These are phyloP conservation scores for Cylas formicarius DNA, from an alignment of 1,140 invertebrate species.

Conservation along the genomic window DNA sequence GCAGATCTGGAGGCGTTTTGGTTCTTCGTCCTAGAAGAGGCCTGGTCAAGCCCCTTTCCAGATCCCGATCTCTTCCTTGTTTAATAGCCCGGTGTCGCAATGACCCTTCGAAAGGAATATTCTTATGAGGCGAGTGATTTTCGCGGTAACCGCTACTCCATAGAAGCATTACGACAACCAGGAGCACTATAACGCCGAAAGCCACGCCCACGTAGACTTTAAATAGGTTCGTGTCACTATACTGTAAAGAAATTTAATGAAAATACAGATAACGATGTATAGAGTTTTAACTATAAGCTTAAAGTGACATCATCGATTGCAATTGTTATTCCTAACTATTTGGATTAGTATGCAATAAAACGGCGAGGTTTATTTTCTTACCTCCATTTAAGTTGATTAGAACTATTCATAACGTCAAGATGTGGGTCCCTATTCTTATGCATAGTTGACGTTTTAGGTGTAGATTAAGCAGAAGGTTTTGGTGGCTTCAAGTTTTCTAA, in stretches of 20 bases:
- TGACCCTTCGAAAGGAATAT: slow-evolving; percentile 11
- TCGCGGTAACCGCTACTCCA: slow-evolving; percentile 18
- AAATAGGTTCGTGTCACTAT: slow-evolving; percentile 26
- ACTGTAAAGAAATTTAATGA: slow-evolving; percentile 26
- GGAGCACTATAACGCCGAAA: slow-evolving; percentile 20
- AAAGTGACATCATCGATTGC: too few relatives aligned
- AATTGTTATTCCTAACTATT: too few relatives aligned
- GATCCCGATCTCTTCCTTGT: slow-evolving; percentile 16
- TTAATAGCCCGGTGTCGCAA: slow-evolving; percentile 11
- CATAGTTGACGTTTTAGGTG: too few relatives aligned
- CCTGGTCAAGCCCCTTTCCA: slow-evolving; percentile 14
- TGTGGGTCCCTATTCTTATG: too few relatives aligned
- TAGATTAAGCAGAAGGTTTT: too few relatives aligned
- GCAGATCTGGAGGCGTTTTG: slow-evolving; percentile 24
- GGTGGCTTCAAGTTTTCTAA: too few relatives aligned
- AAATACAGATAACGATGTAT: too few relatives aligned
- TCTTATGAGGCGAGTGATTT: slow-evolving; percentile 1
- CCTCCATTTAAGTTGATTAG: too few relatives aligned
- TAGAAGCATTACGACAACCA: slow-evolving; percentile 24
- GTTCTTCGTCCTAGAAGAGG: slow-evolving; percentile 9
- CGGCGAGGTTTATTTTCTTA: too few relatives aligned
- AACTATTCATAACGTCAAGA: too few relatives aligned
- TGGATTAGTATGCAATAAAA: too few relatives aligned
- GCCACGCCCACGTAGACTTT: slow-evolving; percentile 30
- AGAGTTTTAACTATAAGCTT: too few relatives aligned